Percentiles rank a stretch among this genome's conserved stretches.
These are phyloP conservation scores for Rhynchophorus ferrugineus DNA, from an alignment of 1,140 invertebrate species.

Conservation along the genomic window DNA sequence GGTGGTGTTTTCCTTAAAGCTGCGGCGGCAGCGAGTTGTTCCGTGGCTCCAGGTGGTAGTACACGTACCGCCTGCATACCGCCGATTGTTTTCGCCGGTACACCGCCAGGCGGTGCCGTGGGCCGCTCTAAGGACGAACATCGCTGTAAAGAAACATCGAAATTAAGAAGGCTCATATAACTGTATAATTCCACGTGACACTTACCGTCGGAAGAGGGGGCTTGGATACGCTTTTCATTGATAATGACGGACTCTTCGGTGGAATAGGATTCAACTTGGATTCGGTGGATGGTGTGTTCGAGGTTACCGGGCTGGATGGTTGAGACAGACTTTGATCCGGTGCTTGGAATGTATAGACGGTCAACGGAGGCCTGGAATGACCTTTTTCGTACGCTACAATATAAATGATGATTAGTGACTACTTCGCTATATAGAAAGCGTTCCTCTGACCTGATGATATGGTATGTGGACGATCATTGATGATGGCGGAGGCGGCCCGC, in stretches of 20 bases:
- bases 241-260: constrained; percentile 41
- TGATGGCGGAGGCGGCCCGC: constrained; percentile 61
- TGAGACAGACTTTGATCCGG: constrained; percentile 48
- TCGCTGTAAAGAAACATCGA: constrained; percentile 46
- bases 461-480: constrained; percentile 81
- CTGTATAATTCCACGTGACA: constrained; percentile 11
- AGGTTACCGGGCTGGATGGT: constrained; percentile 52
- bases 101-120: constrained; percentile 55
- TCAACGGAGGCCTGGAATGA: constrained; percentile 76
- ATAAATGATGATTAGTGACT: too few relatives aligned
- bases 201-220: constrained; percentile 57
- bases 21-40: constrained; percentile 38
- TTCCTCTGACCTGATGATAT: constrained; percentile 75
- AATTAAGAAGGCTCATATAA: not conserved
- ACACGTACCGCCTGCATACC: constrained; percentile 38
- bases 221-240: constrained; percentile 42
- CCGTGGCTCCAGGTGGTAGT: constrained; percentile 35
- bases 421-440: too few relatives aligned
- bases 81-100: constrained; percentile 53
- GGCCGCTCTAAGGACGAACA: constrained; percentile 58
- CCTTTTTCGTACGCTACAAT: constrained; percentile 73
- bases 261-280: constrained; percentile 32
- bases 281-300: constrained; percentile 28
- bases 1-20: constrained; percentile 48
- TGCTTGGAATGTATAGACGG: constrained; percentile 75